Conservation (phyloP, 2,888 invertebrate genomes). For the Trachelus iudaicus region DNA sequence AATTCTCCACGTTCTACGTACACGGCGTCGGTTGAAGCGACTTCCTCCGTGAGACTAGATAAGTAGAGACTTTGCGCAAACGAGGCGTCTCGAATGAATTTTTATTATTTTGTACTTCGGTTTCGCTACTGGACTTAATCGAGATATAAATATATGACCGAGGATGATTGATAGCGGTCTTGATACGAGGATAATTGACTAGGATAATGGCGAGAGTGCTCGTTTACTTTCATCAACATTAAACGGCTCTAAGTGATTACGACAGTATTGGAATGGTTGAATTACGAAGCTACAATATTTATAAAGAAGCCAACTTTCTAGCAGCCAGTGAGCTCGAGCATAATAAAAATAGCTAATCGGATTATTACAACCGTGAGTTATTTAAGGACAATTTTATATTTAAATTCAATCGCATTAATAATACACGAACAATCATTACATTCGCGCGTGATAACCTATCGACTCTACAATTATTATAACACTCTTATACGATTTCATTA, state of each 20-base stretch:
- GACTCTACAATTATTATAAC: neutral
- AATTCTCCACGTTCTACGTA: neutral
- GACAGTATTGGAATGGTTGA: neutral
- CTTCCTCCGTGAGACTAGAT: neutral
- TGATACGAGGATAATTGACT: neutral
- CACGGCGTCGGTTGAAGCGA: neutral
- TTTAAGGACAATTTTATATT: neutral
- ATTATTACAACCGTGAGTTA: neutral
- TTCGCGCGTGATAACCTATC: neutral
- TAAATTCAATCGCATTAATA: neutral
- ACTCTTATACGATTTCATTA: neutral
- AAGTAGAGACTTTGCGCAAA: neutral
- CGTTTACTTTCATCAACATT: neutral
- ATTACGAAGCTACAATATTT: neutral
- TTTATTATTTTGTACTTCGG: neutral
- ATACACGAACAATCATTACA: neutral
- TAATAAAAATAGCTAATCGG: neutral
- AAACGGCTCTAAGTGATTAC: neutral
- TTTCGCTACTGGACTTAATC: neutral
- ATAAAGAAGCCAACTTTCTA: neutral
- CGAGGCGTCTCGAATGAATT: neutral
- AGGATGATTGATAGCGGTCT: neutral
- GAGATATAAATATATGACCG: neutral
- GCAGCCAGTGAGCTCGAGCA: neutral
- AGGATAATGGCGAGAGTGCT: neutral